Conservation (phyloP, 1,140 invertebrate species). For the Pogonomyrmex barbatus region DNA sequence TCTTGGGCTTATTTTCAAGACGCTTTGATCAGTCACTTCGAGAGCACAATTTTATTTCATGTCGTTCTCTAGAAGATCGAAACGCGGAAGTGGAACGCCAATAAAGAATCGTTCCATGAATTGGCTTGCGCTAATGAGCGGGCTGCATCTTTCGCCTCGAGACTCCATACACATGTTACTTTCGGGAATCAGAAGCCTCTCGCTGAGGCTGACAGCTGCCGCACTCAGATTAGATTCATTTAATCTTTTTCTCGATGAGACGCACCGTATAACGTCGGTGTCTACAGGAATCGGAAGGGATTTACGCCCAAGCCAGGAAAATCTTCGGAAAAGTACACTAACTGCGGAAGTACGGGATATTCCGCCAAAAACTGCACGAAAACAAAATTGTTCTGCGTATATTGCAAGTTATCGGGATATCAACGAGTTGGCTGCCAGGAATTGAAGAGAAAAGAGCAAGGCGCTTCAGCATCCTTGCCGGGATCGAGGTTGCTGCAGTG, state of each 20-base stretch:
- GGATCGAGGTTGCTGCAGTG: too few species aligned
- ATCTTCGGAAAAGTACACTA: too few species aligned
- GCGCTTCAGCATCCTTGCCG: too few species aligned
- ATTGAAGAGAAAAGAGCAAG: too few species aligned
- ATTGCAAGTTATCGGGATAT: too few species aligned
- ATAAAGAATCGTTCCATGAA: not conserved
- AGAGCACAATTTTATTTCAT: not conserved
- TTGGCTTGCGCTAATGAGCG: not conserved
- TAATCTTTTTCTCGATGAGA: not conserved
- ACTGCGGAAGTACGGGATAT: too few species aligned
- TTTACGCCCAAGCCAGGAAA: too few species aligned
- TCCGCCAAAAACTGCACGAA: too few species aligned
- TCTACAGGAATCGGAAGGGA: not conserved
- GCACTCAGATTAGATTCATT: not conserved
- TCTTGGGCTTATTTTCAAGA: not conserved
- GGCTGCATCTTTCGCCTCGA: not conserved
- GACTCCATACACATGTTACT: not conserved
- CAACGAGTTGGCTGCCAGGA: too few species aligned
- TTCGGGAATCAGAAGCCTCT: not conserved
- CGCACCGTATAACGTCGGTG: not conserved
- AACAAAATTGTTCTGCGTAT: too few species aligned
- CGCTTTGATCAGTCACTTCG: not conserved
- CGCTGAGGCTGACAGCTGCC: not conserved
- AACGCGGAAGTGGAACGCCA: not conserved
- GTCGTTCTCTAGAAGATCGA: not conserved